These are phyloP conservation scores for Drosophila orena DNA, from an alignment of 1,140 invertebrate species.

Conservation along the genomic window DNA sequence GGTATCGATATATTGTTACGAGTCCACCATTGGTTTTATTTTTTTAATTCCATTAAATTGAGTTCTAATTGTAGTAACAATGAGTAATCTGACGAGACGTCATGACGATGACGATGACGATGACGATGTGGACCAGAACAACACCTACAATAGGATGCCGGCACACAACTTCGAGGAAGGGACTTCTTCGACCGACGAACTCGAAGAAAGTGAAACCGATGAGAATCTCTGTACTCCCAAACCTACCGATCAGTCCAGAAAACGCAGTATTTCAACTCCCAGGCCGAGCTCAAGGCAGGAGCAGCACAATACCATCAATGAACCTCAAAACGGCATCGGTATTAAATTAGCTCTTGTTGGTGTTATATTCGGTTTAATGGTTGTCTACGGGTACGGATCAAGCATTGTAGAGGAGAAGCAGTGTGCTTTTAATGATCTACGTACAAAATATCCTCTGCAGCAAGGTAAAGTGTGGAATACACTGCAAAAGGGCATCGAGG, in stretches of 20 bases:
- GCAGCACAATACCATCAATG: not conserved
- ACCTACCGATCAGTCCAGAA: not conserved
- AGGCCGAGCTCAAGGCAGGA: not conserved
- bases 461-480: conserved; percentile 46
- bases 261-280: not conserved
- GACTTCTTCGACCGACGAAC: conserved; percentile 19
- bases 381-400: not conserved
- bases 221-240: not conserved
- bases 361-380: conserved; percentile 2
- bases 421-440: conserved; percentile 41
- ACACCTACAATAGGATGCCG: not conserved
- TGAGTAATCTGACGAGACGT: conserved; percentile 6
- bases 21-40: no score
- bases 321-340: not conserved
- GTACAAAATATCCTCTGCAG: conserved; percentile 27
- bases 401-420: conserved; percentile 13
- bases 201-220: not conserved
- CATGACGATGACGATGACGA: not conserved
- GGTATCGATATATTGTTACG: not conserved
- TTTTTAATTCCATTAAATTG: no score
- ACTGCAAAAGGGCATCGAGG: conserved; percentile 58
- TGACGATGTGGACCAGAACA: conserved; percentile 6
- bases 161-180: conserved; percentile 22
- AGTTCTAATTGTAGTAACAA: not conserved
- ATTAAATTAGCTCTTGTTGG: not conserved